Percentiles rank a stretch among this genome's conserved stretches.
phyloP scores from a whole-genome alignment of 2,888 invertebrate genomes.

The Plagodis dolabraria region DNA sequence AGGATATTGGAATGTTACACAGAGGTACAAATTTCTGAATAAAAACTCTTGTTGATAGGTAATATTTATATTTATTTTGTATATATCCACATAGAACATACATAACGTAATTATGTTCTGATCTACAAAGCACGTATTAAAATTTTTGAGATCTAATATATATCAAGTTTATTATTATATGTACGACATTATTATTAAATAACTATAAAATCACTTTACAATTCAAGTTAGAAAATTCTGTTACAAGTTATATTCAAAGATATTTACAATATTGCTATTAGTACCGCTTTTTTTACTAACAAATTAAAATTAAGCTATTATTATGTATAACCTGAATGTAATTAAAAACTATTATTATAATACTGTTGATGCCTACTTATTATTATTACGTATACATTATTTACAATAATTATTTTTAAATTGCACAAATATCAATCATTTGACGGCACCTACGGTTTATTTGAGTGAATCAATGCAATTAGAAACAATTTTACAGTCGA shows the following conservation, averaged over 20 bases:
- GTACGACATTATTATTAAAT: slow-evolving; percentile 2
- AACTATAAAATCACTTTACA: slow-evolving; percentile 19
- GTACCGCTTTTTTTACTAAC: neutral
- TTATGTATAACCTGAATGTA: neutral
- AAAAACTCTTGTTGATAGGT: too few species aligned
- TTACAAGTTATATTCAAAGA: slow-evolving; percentile 7
- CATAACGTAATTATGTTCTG: neutral
- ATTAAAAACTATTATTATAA: slow-evolving; percentile 24
- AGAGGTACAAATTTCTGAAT: too few species aligned
- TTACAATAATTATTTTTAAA: slow-evolving; percentile 7
- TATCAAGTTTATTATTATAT: neutral
- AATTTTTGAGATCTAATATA: slow-evolving; percentile 8
- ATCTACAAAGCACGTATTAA: slow-evolving; percentile 8
- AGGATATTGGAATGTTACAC: too few species aligned
- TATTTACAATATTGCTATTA: slow-evolving; percentile 10
- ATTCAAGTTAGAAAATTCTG: slow-evolving; percentile 15
- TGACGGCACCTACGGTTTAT: too few species aligned
- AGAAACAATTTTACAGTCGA: too few species aligned
- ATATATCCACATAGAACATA: slow-evolving; percentile 1
- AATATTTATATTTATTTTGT: neutral
- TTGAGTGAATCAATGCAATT: too few species aligned
- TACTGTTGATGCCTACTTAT: slow-evolving; percentile 26
- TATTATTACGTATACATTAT: slow-evolving; percentile 9
- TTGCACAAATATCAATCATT: neutral
- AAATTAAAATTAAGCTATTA: neutral